A percentile compares a stretch with the other conserved stretches of the same genome.
These are phyloP conservation scores for Lasioglossum leucozonium DNA, from an alignment of 2,888 invertebrate genomes.

Conservation along the genomic window DNA sequence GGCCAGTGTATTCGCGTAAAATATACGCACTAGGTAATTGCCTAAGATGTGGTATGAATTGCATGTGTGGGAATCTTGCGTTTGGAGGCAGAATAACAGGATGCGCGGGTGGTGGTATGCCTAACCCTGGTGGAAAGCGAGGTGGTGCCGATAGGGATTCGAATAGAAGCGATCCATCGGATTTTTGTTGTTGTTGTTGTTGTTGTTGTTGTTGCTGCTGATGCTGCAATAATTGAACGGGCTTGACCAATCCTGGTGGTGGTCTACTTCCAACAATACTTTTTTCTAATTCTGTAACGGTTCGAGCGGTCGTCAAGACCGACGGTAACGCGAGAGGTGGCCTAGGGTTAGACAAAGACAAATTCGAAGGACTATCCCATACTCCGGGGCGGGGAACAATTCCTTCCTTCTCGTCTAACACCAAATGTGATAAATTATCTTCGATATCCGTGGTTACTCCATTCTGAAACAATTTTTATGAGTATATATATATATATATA, in stretches of 20 bases:
- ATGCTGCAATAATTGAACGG: conserved; percentile 76
- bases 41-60: conserved; percentile 79
- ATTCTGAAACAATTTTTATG: conserved; percentile 66
- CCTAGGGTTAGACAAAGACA: conserved; percentile 72
- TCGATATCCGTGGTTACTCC: conserved; percentile 83
- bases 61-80: conserved; percentile 84
- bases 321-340: conserved; percentile 66
- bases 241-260: conserved; percentile 76
- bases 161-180: conserved; percentile 72
- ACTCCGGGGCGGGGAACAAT: conserved; percentile 84
- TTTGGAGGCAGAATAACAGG: conserved; percentile 84
- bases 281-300: conserved; percentile 90
- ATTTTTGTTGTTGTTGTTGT: conserved; percentile 70
- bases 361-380: conserved; percentile 84
- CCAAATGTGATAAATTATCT: conserved; percentile 87
- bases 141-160: conserved; percentile 76
- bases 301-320: conserved; percentile 88
- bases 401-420: conserved; percentile 86
- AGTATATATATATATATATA: neutral
- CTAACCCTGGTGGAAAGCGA: conserved; percentile 84
- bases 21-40: conserved; percentile 76
- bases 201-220: conserved; percentile 57
- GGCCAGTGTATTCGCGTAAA: neutral
- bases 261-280: conserved; percentile 87
- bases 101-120: conserved; percentile 75